Evolutionary conservation across 2,888 invertebrate genomes (phyloP).

Genomic region (Craniophora ligustri): DNA sequence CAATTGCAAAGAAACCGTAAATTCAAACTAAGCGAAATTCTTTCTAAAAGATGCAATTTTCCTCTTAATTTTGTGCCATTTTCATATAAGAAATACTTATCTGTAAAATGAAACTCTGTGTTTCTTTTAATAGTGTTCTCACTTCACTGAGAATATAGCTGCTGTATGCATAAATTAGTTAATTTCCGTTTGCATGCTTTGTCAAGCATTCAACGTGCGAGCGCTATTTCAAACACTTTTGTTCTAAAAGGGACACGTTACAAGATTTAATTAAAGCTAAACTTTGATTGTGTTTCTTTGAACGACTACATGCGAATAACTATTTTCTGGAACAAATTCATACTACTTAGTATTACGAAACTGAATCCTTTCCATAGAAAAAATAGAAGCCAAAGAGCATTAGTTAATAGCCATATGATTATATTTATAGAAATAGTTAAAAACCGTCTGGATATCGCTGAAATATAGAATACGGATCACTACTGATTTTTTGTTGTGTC

Average conservation of each 20-base stretch:
- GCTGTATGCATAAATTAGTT: neutral
- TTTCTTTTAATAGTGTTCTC: slow-evolving; percentile 2
- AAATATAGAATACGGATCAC: too few relatives aligned
- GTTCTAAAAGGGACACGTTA: neutral
- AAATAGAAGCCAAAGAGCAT: too few relatives aligned
- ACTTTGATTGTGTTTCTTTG: too few relatives aligned
- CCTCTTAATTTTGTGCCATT: neutral
- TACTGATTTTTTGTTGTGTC: too few relatives aligned
- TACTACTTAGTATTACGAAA: too few relatives aligned
- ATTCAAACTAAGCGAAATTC: neutral
- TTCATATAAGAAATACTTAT: slow-evolving; percentile 4
- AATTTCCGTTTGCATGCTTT: neutral
- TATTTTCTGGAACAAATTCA: too few relatives aligned
- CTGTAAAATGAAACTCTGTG: slow-evolving; percentile 6
- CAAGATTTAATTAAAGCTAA: neutral
- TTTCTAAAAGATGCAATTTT: neutral
- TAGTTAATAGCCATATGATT: too few relatives aligned
- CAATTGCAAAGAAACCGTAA: neutral
- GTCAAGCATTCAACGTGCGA: neutral
- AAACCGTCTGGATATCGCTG: too few relatives aligned
- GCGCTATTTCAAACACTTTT: neutral
- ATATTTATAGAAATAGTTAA: too few relatives aligned
- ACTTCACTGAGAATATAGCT: neutral
- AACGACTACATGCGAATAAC: too few relatives aligned
- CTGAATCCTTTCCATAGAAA: too few relatives aligned